Conservation (phyloP, 2,797 vertebrate species). For the Pygocentrus nattereri region DNA sequence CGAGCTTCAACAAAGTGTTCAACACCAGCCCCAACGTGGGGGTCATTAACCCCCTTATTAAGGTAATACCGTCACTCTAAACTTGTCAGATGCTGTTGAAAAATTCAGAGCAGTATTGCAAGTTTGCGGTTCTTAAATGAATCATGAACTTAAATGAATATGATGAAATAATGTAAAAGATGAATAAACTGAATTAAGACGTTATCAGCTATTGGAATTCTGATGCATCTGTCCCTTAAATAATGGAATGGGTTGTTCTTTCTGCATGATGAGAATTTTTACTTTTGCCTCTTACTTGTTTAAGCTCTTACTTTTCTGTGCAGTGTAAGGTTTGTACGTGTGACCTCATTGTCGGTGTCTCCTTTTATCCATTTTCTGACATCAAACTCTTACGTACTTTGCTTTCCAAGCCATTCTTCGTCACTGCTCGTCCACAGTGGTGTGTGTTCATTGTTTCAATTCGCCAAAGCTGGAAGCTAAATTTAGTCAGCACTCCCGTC, state of each 20-base stretch:
- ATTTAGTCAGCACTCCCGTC: conserved; percentile 8
- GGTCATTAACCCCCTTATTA: conserved; percentile 93
- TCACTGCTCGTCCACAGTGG: conserved; percentile 42
- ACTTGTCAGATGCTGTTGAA: neutral
- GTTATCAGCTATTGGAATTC: neutral
- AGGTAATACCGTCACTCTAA: conserved; percentile 72
- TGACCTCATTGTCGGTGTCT: conserved; percentile 36
- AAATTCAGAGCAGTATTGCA: neutral
- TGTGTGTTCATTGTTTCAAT: conserved; percentile 39
- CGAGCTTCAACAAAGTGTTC: conserved; percentile 97
- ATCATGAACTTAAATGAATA: neutral
- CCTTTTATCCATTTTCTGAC: conserved; percentile 55
- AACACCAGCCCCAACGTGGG: conserved; percentile 96
- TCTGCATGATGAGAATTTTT: conserved; percentile 55
- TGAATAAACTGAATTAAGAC: conserved; percentile 6
- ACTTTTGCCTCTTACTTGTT: conserved; percentile 31
- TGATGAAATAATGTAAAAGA: neutral
- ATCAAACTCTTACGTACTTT: conserved; percentile 56
- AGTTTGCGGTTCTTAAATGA: neutral
- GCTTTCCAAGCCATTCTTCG: conserved; percentile 63
- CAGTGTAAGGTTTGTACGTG: conserved; percentile 36
- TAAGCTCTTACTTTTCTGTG: conserved; percentile 44
- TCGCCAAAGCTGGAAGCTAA: conserved; percentile 42
- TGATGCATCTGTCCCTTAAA: conserved; percentile 43
- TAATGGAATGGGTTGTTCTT: conserved; percentile 41